Base-by-base conservation (phyloP, 2,888 invertebrate genomes). In the Cheilosia scutellata region DNA sequence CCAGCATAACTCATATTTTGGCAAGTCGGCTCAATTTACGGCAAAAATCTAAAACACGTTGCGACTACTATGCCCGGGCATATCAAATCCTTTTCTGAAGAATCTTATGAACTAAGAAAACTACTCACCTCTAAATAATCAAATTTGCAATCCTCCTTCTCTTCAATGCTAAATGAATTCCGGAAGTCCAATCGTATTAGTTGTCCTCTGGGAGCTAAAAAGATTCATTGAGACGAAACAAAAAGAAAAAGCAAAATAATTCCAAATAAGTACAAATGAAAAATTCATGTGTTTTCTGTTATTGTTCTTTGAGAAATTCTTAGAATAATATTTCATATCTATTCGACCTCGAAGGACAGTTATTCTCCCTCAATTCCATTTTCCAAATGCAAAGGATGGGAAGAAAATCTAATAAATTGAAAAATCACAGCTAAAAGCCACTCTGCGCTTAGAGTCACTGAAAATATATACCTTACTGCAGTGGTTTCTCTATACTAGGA, bases 111-210 rank as follows among this genome's bases (percentile, higher is more conserved):
- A 11, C 25, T 16, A 51, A 25, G 57, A 37, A 66, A 75, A 47
- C 53, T 60, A 89, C 91, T 91, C 89, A 93, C 93, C 93, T 97
- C 97, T 88, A 97, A 93, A 92, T 94, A 96, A 93, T 97, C 97
- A 93, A 95, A 96, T 91, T 94, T 94, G 92, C 97, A 97, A 74
- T 94, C 93, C 44, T 94, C 93, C 87, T 91, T 92, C 44, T 94
- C 93, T 91, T 97, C 97, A 88, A 97, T 93, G 88, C 95, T 93
- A 92, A 97, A 97, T 88, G 94, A 94, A 91, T 97, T 96, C 82
- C 96, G 94, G 93, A 97, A 97, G 92, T 97, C 96, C 89, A 97
- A 93, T 87, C 95, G 94, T 88, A 97, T 94, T 87, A 95, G 93
- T 92, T 95, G 94, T 63, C 95, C 95, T 87, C 93, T 93, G 49